A percentile compares a stretch with the other conserved stretches of the same genome.
phyloP scores from a whole-genome alignment of 1,140 invertebrate species.

The Listronotus bonariensis region DNA sequence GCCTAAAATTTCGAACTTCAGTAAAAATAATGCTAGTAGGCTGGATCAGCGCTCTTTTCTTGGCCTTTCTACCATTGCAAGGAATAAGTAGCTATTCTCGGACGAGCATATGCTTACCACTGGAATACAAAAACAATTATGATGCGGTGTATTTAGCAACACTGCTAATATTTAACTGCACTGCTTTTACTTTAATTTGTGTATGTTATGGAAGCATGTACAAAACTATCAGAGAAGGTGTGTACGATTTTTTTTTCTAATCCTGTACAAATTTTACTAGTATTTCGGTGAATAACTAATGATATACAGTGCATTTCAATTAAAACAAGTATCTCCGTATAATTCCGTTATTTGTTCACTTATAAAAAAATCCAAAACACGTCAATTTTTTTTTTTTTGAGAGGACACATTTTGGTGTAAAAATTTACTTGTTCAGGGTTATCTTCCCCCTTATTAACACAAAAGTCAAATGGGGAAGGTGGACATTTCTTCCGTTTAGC shows the following conservation, averaged over 20 bases:
- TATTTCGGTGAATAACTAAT: too few species aligned
- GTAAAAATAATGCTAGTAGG: conserved; percentile 73
- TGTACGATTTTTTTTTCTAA: neutral
- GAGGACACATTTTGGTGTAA: too few species aligned
- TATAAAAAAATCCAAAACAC: too few species aligned
- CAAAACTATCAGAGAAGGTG: conserved; percentile 61
- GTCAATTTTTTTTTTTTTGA: too few species aligned
- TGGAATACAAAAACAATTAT: conserved; percentile 65
- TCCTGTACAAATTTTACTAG: too few species aligned
- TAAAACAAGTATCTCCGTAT: too few species aligned
- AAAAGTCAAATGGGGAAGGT: too few species aligned
- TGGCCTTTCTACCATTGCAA: conserved; percentile 77
- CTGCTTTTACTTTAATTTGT: conserved; percentile 78
- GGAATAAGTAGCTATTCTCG: conserved; percentile 79
- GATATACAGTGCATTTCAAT: too few species aligned
- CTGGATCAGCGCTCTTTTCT: conserved; percentile 74
- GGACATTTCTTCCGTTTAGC: too few species aligned
- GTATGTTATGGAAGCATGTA: conserved; percentile 85
- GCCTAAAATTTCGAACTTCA: conserved; percentile 69
- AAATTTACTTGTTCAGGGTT: too few species aligned
- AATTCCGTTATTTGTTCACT: too few species aligned
- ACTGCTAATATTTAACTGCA: conserved; percentile 71
- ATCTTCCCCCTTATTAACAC: too few species aligned
- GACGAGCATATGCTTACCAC: conserved; percentile 72
- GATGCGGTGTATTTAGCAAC: conserved; percentile 73